Evolutionary conservation across 2,797 vertebrate species (phyloP), one percentile per base, ranked within the genome.

Genomic region (Enoplosus armatus): DNA sequence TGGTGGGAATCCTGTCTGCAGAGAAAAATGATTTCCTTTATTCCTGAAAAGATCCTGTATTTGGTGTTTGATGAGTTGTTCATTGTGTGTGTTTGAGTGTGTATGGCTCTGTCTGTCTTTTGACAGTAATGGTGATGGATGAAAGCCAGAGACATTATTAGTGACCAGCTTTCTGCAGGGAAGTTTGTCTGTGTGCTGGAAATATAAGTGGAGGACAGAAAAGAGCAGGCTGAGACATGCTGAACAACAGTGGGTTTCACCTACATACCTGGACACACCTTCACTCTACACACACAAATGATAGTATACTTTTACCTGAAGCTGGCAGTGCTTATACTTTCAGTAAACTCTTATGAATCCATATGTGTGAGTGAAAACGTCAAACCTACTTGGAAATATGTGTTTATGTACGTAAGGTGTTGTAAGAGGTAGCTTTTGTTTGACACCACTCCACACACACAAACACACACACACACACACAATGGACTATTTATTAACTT

Each of bases 81-180:
- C 3, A n/a, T 0, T 71, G 24, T 50, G 35, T 39, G 31, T 68
- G 71, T 26, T 51, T 68, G 6, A 51, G 55, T 26, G 53, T 67
- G 55, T 11, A 16, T 54, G 33, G 2, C 41, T 59, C 33, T 3
- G 55, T 76, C 41, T 84, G 51, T 53, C 15, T 78, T 77, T 68
- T 80, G 74, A 89, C 74, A 84, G 71, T 75, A 79, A 79, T 80
- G 60, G 66, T 75, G 73, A 78, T 12, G 53, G 72, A 89, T 79
- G 59, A 80, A 75, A 83, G 83, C 31, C 54, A n/a, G 50, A 24
- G 41, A 43, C 72, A 74, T 66, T 81, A 82, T 65, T 35, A 86
- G 68, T 80, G 72, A 69, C 72, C 82, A 74, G 65, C 47, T 1
- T 66, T 69, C 47, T 74, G 59, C n/a, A 27, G 61, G 53, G 51